Evolutionary conservation across 2,113 vertebrate species (phyloP).

Genomic region (Anser cygnoides): DNA sequence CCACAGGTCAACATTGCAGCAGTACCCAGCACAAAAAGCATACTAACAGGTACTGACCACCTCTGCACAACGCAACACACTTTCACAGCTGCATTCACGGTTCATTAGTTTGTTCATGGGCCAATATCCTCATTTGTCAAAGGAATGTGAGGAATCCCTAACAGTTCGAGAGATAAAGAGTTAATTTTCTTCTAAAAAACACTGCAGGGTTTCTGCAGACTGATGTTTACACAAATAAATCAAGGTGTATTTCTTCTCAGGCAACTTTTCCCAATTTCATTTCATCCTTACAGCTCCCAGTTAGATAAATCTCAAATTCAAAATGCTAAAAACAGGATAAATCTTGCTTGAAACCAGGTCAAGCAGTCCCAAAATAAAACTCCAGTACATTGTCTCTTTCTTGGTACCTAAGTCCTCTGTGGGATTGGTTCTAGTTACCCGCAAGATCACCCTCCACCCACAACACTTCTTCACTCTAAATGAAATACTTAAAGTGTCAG

Average conservation of each 20-base stretch:
- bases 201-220: background rate
- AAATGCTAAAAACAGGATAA: background rate
- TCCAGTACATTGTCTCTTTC: background rate
- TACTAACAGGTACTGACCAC: background rate
- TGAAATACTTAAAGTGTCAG: constrained; percentile 40
- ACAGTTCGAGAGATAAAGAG: background rate
- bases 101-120: background rate
- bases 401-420: background rate
- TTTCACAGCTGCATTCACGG: background rate
- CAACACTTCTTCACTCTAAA: constrained; percentile 12
- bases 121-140: background rate
- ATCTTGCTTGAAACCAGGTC: constrained; percentile 40
- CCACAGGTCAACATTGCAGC: background rate
- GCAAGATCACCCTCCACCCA: constrained; percentile 32
- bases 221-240: background rate
- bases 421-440: background rate
- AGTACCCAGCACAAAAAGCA: background rate
- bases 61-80: background rate
- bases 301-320: background rate
- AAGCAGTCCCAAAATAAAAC: constrained; percentile 20
- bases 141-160: background rate
- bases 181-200: background rate
- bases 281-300: background rate
- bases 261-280: background rate
- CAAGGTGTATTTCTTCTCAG: background rate